Evolutionary conservation across 2,113 vertebrate genomes (phyloP).

Genomic region (Dascyllus trimaculatus): DNA sequence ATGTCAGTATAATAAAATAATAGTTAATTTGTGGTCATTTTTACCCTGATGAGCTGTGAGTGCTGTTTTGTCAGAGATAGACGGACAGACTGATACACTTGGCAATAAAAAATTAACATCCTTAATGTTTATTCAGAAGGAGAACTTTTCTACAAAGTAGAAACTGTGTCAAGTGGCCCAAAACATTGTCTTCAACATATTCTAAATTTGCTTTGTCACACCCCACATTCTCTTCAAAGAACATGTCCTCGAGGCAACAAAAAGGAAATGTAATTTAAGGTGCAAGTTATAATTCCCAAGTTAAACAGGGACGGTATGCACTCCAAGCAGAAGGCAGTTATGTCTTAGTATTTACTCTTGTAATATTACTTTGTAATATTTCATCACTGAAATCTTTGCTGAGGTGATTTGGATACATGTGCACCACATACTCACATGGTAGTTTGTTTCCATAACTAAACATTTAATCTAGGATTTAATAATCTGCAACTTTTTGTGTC

Average conservation of each 20-base stretch:
- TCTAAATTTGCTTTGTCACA: slow-evolving; percentile 10
- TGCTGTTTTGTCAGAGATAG: too few species aligned
- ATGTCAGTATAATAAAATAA: too few species aligned
- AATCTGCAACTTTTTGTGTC: neutral
- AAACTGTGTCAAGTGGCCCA: neutral
- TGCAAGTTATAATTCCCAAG: neutral
- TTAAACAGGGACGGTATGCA: neutral
- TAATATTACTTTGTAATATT: neutral
- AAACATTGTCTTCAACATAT: slow-evolving; percentile 4
- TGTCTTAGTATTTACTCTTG: neutral
- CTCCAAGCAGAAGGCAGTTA: neutral
- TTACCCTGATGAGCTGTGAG: too few species aligned
- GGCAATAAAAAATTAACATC: neutral
- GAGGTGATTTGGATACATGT: neutral
- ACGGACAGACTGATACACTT: too few species aligned
- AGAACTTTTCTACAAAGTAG: neutral
- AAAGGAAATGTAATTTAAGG: slow-evolving; percentile 1
- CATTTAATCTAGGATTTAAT: neutral
- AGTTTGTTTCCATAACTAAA: neutral
- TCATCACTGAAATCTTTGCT: neutral
- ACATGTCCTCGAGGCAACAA: neutral
- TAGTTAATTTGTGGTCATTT: too few species aligned
- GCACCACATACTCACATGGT: neutral
- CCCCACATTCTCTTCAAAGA: neutral
- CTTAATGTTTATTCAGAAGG: neutral